Conservation (phyloP, 2,113 vertebrate genomes). For the Vicugna pacos region DNA sequence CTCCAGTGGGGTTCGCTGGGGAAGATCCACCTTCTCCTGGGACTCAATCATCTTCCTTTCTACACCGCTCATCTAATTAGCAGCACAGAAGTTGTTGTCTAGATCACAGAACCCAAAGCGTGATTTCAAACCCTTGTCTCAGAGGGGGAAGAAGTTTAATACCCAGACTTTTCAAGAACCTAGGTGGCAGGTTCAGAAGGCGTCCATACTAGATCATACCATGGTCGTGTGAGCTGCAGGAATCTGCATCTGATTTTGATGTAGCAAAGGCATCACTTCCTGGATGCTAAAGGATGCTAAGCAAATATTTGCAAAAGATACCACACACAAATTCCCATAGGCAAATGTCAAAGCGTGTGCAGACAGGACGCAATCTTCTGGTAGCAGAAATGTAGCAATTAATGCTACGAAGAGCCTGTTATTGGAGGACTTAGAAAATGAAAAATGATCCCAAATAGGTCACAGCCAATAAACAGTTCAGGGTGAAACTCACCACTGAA, state of each 20-base stretch:
- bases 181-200: not conserved
- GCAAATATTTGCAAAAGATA: slow-evolving; percentile 66
- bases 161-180: not conserved
- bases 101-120: not conserved
- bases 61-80: slow-evolving; percentile 52
- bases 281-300: slow-evolving; percentile 21
- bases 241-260: not conserved
- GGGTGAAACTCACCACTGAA: not conserved
- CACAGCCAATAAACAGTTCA: not conserved
- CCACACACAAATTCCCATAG: not conserved
- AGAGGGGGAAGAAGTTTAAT: not conserved
- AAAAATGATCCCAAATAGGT: not conserved
- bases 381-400: not conserved
- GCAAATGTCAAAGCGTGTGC: not conserved
- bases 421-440: not conserved
- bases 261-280: not conserved
- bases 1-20: not conserved
- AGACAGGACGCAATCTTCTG: not conserved
- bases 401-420: not conserved
- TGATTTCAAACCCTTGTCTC: not conserved
- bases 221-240: not conserved
- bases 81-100: slow-evolving; percentile 46
- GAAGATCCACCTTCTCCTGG: slow-evolving; percentile 54
- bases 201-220: accelerated
- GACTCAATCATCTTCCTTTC: slow-evolving; percentile 65